Percentiles rank a stretch among this genome's conserved stretches.
phyloP scores from a whole-genome alignment of 2,113 vertebrate genomes.

The Lathamus discolor region DNA sequence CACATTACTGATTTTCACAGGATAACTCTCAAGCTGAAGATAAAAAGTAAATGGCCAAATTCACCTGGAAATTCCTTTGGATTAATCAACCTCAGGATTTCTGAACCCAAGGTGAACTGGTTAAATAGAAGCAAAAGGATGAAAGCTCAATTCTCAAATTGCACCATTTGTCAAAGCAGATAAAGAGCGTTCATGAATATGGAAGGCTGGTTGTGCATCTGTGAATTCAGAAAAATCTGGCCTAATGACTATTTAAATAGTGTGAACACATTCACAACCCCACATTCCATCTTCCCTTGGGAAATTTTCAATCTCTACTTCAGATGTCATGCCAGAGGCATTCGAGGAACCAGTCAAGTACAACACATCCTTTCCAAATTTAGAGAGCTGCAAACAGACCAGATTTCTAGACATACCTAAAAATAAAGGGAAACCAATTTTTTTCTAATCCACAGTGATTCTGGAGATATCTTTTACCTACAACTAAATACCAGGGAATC shows the following conservation, averaged over 20 bases:
- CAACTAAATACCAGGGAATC: not conserved
- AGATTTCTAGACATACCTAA: not conserved
- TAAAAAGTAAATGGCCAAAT: not conserved
- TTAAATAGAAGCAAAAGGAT: not conserved
- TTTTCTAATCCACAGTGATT: not conserved
- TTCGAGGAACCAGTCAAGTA: not conserved
- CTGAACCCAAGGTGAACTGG: not conserved
- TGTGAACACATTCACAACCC: not conserved
- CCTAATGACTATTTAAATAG: slow-evolving; percentile 62
- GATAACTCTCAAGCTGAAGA: not conserved
- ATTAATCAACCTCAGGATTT: not conserved
- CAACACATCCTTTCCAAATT: not conserved
- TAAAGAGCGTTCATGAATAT: slow-evolving; percentile 42
- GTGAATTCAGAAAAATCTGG: slow-evolving; percentile 45
- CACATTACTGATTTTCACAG: not conserved
- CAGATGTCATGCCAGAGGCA: slow-evolving; percentile 2
- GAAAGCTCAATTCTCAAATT: slow-evolving; percentile 2
- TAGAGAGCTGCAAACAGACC: not conserved
- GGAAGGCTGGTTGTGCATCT: slow-evolving; percentile 45
- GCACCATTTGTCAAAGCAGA: slow-evolving; percentile 36
- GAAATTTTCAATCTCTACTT: slow-evolving; percentile 15
- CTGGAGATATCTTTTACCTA: not conserved
- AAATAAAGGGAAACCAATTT: not conserved
- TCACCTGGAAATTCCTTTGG: not conserved
- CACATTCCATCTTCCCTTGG: not conserved